Evolutionary conservation across 2,888 invertebrate genomes (phyloP).

Genomic region (Melanostoma scalare): DNA sequence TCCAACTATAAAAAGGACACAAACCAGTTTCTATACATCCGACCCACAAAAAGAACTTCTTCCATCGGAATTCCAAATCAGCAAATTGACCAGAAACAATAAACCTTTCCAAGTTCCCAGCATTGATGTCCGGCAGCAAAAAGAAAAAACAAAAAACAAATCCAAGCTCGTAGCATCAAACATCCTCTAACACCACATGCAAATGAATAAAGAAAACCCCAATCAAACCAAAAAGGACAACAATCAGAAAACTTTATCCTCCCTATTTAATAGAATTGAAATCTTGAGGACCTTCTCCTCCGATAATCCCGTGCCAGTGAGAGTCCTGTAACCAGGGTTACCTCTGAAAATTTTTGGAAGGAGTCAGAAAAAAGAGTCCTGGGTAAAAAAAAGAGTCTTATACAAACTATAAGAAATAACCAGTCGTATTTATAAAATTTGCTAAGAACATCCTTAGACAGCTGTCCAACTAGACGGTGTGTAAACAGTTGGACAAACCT

Average conservation of each 20-base stretch:
- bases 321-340: conserved; percentile 5
- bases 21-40: no score
- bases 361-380: no score
- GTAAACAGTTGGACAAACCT: no score
- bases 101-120: background rate
- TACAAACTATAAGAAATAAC: no score
- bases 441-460: no score
- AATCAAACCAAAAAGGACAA: conserved; percentile 55
- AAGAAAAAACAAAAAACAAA: background rate
- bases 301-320: background rate
- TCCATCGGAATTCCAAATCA: no score
- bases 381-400: no score
- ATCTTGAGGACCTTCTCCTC: conserved; percentile 24
- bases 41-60: no score
- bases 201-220: conserved; percentile 39
- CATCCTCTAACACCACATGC: conserved; percentile 10
- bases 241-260: conserved; percentile 65
- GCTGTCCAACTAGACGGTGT: no score
- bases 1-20: no score
- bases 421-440: no score
- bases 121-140: background rate
- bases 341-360: no score
- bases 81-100: conserved; percentile 12
- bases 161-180: conserved; percentile 1
- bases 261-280: conserved; percentile 57